A percentile compares a stretch with the other conserved stretches of the same genome.
Evolutionary conservation across 2,113 vertebrate genomes (phyloP).

Genomic region (Mesocricetus auratus): DNA sequence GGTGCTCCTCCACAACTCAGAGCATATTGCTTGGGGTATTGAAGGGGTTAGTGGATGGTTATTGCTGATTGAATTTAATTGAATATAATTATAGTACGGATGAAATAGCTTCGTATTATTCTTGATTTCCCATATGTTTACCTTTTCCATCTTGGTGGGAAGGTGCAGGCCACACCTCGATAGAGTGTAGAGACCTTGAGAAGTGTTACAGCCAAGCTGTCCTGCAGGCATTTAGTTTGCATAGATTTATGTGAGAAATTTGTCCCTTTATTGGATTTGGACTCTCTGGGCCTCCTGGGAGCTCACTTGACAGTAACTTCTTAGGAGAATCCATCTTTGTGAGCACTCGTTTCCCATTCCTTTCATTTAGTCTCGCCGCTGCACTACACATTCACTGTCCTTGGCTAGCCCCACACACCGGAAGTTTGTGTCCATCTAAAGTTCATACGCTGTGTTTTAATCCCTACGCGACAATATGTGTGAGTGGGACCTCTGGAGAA

Average conservation of each 20-base stretch:
- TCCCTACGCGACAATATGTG: neutral
- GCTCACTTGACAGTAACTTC: slow-evolving; percentile 80
- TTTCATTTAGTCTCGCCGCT: slow-evolving; percentile 84
- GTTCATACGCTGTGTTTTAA: neutral
- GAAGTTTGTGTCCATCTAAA: neutral
- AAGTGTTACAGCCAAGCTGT: neutral
- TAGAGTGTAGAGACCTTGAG: neutral
- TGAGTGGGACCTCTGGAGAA: neutral
- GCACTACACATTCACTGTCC: slow-evolving; percentile 80
- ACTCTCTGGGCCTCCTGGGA: slow-evolving; percentile 21
- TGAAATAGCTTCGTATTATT: slow-evolving; percentile 62
- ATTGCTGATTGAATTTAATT: slow-evolving; percentile 67
- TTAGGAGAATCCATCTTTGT: slow-evolving; percentile 79
- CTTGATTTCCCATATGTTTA: slow-evolving; percentile 45
- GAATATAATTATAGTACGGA: slow-evolving; percentile 64
- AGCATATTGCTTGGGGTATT: slow-evolving; percentile 15
- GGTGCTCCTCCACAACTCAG: neutral
- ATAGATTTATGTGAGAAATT: slow-evolving; percentile 64
- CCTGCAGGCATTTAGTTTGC: neutral
- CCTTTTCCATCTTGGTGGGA: slow-evolving; percentile 38
- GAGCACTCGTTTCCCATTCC: slow-evolving; percentile 80
- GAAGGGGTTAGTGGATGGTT: slow-evolving; percentile 56
- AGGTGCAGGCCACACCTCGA: slow-evolving; percentile 7
- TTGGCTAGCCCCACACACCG: slow-evolving; percentile 8
- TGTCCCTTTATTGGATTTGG: slow-evolving; percentile 73